Evolutionary conservation across 2,113 vertebrate genomes (phyloP).

Genomic region (Malurus alboscapulatus): DNA sequence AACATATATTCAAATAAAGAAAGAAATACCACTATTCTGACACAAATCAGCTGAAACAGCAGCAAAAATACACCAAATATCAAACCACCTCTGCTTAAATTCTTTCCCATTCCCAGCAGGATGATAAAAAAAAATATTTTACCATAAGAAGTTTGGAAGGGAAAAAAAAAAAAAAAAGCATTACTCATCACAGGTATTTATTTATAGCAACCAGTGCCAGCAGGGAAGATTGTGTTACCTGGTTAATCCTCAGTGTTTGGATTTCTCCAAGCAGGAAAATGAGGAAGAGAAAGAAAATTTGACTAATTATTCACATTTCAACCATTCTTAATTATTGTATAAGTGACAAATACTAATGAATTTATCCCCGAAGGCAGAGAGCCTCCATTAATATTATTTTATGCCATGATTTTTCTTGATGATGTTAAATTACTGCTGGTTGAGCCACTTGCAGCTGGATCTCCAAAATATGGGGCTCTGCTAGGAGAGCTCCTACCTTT

Average conservation of each 20-base stretch:
- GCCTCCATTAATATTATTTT: not conserved
- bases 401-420: not conserved
- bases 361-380: not conserved
- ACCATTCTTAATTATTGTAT: not conserved
- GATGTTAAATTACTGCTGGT: not conserved
- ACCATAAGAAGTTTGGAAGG: not conserved
- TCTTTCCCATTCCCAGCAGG: not conserved
- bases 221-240: no score
- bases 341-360: not conserved
- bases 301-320: not conserved
- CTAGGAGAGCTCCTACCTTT: accelerated
- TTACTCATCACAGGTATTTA: conserved; percentile 12
- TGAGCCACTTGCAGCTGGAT: not conserved
- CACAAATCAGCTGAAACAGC: not conserved
- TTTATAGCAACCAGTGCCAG: not conserved
- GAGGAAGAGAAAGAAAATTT: not conserved
- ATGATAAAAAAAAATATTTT: not conserved
- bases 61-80: not conserved
- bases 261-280: not conserved
- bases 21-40: not conserved
- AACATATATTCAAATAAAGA: not conserved
- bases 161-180: no score
- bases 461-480: not conserved
- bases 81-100: not conserved
- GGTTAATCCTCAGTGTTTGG: not conserved